Conservation (phyloP, 2,888 invertebrate genomes). For the Cosmorhoe ocellata region DNA sequence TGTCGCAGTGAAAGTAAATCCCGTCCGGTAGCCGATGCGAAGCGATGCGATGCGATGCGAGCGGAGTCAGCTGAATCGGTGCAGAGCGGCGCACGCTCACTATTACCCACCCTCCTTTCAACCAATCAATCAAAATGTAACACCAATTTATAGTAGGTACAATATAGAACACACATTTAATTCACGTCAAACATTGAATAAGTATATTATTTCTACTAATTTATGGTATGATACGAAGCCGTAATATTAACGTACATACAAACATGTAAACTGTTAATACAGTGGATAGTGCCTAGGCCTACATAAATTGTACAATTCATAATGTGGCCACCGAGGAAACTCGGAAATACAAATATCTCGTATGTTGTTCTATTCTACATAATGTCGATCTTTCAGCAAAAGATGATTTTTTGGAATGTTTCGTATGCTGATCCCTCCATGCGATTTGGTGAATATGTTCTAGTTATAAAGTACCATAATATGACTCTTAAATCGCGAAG, state of each 20-base stretch:
- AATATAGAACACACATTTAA: conserved; percentile 29
- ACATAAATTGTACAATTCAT: conserved; percentile 39
- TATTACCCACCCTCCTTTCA: conserved; percentile 15
- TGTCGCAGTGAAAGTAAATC: conserved; percentile 58
- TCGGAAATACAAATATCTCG: conserved; percentile 24
- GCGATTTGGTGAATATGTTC: conserved; percentile 24
- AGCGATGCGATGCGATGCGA: conserved; percentile 12
- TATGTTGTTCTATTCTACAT: conserved; percentile 33
- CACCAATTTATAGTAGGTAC: conserved; percentile 25
- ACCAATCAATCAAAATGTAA: conserved; percentile 23
- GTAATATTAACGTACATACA: conserved; percentile 34
- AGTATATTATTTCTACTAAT: conserved; percentile 34
- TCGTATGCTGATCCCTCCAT: conserved; percentile 31
- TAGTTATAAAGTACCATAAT: conserved; percentile 17
- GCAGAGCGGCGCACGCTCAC: conserved; percentile 15
- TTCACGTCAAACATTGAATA: conserved; percentile 36
- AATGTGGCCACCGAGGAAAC: conserved; percentile 28
- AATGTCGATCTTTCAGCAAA: conserved; percentile 30
- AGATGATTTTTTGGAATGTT: conserved; percentile 38
- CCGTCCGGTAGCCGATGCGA: conserved; percentile 18
- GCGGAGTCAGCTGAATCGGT: conserved; percentile 18
- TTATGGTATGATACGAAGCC: conserved; percentile 33
- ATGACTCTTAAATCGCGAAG: conserved; percentile 21
- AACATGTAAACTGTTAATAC: conserved; percentile 35
- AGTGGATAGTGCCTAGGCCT: conserved; percentile 33